Conservation (phyloP, 2,797 vertebrate species). For the Mallotus villosus region DNA sequence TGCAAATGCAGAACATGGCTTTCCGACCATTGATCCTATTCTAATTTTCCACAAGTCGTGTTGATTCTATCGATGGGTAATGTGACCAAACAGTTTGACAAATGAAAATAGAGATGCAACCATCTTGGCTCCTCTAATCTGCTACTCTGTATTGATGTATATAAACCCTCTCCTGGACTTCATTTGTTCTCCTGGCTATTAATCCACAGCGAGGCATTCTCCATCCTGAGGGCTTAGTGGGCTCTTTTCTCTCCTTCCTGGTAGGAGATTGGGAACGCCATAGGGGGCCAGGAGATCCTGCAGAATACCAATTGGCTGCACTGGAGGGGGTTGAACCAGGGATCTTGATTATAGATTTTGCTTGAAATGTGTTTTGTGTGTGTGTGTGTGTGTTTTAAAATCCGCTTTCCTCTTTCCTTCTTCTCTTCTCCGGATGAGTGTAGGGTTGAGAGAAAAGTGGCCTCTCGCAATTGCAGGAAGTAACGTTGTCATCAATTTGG, state of each 20-base stretch:
- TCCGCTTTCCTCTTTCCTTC: slow-evolving; percentile 5
- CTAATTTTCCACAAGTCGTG: slow-evolving; percentile 53
- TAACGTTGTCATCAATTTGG: slow-evolving; percentile 36
- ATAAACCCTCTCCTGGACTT: slow-evolving; percentile 76
- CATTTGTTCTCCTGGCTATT: slow-evolving; percentile 80
- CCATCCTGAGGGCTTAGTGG: slow-evolving; percentile 75
- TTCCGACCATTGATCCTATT: slow-evolving; percentile 53
- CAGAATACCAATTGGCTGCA: slow-evolving; percentile 82
- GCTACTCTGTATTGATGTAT: slow-evolving; percentile 75
- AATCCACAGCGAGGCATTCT: slow-evolving; percentile 76
- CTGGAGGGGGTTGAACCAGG: slow-evolving; percentile 68
- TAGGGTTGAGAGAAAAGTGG: slow-evolving; percentile 35
- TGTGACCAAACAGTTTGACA: slow-evolving; percentile 57
- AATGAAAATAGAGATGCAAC: slow-evolving; percentile 59
- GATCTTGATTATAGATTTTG: slow-evolving; percentile 82
- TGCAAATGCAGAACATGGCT: slow-evolving; percentile 44
- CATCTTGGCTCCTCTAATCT: slow-evolving; percentile 59
- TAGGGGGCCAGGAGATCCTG: slow-evolving; percentile 74
- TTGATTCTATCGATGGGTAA: slow-evolving; percentile 55
- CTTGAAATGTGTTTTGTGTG: slow-evolving; percentile 65
- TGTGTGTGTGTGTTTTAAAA: slow-evolving; percentile 13
- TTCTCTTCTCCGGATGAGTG: slow-evolving; percentile 31
- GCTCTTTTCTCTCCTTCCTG: slow-evolving; percentile 76
- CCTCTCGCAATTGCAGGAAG: slow-evolving; percentile 37
- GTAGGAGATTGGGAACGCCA: slow-evolving; percentile 78